phyloP scores from a whole-genome alignment of 2,113 vertebrate genomes.

The Coturnix japonica region DNA sequence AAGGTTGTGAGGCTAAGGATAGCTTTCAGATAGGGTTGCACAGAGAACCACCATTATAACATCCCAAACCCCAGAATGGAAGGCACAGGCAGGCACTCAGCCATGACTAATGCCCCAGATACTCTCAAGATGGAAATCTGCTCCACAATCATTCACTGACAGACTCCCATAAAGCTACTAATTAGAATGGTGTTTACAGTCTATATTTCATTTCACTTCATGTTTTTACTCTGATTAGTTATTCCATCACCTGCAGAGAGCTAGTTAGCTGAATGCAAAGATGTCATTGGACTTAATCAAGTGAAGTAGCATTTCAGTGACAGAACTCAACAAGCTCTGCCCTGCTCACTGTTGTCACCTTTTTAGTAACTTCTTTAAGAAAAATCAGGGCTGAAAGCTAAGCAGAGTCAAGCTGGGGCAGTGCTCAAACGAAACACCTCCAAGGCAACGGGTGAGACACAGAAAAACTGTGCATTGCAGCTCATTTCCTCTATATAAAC shows the following conservation, averaged over 20 bases:
- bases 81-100: constrained; percentile 15
- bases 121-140: constrained; percentile 34
- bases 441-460: background rate
- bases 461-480: background rate
- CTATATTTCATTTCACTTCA: constrained; percentile 60
- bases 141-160: constrained; percentile 54
- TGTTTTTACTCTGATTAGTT: constrained; percentile 68
- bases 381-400: constrained; percentile 27
- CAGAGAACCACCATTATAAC: background rate
- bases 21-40: background rate
- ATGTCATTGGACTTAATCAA: constrained; percentile 61
- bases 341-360: background rate
- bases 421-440: background rate
- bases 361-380: background rate
- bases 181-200: constrained; percentile 49
- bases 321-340: constrained; percentile 24
- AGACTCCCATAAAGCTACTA: constrained; percentile 64
- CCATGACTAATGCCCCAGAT: constrained; percentile 47
- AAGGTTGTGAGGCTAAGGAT: background rate
- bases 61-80: background rate
- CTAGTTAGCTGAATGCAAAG: constrained; percentile 58
- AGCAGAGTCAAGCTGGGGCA: constrained; percentile 3
- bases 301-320: constrained; percentile 41
- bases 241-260: constrained; percentile 68
- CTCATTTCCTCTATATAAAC: background rate